Conservation (phyloP, 2,797 vertebrate genomes). For the Chrosomus eos region DNA sequence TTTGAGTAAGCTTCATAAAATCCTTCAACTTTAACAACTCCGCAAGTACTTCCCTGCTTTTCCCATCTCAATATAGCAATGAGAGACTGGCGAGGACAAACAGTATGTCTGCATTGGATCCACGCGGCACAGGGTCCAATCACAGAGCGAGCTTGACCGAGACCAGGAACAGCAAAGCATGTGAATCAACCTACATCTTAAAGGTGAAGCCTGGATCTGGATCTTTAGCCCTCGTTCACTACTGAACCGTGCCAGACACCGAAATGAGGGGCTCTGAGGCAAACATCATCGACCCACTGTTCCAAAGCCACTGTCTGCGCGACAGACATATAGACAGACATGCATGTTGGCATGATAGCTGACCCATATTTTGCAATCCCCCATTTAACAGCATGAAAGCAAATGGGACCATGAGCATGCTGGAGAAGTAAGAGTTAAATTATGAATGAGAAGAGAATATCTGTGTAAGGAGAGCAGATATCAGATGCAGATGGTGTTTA, state of each 20-base stretch:
- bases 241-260: conserved; percentile 27
- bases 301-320: conserved; percentile 29
- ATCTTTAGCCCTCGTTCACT: neutral
- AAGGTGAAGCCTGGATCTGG: conserved; percentile 22
- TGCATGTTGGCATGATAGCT: conserved; percentile 47
- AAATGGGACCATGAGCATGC: conserved; percentile 26
- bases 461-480: conserved; percentile 1
- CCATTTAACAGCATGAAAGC: conserved; percentile 31
- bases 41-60: neutral
- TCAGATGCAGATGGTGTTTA: neutral
- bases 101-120: conserved; percentile 18
- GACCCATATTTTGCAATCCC: conserved; percentile 61
- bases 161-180: neutral
- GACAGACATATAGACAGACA: neutral
- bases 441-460: conserved; percentile 49
- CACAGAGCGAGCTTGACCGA: neutral
- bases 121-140: conserved; percentile 1
- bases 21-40: neutral
- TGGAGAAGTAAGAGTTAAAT: conserved; percentile 43
- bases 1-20: neutral
- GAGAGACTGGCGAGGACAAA: neutral
- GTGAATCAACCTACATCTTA: conserved; percentile 25
- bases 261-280: conserved; percentile 20
- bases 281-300: conserved; percentile 19
- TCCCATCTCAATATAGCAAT: conserved; percentile 18